phyloP scores from a whole-genome alignment of 2,113 vertebrate species.

The Pomatorhinus ruficollis region DNA sequence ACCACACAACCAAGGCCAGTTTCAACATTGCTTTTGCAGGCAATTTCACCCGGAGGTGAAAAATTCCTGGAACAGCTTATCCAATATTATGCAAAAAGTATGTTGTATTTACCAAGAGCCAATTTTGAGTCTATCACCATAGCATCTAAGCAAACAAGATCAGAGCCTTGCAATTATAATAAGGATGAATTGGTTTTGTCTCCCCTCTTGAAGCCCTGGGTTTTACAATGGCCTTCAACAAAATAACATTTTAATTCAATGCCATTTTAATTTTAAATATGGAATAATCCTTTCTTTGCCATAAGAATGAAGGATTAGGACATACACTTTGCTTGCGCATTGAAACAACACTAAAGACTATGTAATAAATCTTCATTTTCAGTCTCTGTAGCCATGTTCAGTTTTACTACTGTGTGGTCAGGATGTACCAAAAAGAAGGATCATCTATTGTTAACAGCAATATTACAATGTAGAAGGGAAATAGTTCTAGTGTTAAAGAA shows the following conservation, averaged over 20 bases:
- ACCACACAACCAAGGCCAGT: conserved; percentile 49
- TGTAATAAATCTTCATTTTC: neutral
- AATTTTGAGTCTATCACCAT: conserved; percentile 62
- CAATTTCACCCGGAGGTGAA: conserved; percentile 66
- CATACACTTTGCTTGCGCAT: neutral
- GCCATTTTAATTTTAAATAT: conserved; percentile 44
- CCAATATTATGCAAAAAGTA: conserved; percentile 67
- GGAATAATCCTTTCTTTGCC: neutral
- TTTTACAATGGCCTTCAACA: conserved; percentile 61
- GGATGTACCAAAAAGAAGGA: neutral
- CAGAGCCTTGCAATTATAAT: conserved; percentile 67
- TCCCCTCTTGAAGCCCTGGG: neutral
- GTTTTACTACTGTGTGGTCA: neutral
- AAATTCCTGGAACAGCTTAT: conserved; percentile 70
- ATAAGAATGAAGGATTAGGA: neutral
- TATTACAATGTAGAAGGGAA: neutral
- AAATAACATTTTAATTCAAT: conserved; percentile 63
- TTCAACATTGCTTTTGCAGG: conserved; percentile 62
- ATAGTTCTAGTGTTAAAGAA: neutral
- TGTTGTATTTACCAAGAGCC: conserved; percentile 64
- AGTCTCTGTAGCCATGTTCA: neutral
- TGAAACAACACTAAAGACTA: neutral
- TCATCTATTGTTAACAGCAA: neutral
- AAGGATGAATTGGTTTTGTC: conserved; percentile 69
- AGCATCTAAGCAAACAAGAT: conserved; percentile 67